Evolutionary conservation across 2,888 invertebrate genomes (phyloP).

Genomic region (Orchesella flavescens): DNA sequence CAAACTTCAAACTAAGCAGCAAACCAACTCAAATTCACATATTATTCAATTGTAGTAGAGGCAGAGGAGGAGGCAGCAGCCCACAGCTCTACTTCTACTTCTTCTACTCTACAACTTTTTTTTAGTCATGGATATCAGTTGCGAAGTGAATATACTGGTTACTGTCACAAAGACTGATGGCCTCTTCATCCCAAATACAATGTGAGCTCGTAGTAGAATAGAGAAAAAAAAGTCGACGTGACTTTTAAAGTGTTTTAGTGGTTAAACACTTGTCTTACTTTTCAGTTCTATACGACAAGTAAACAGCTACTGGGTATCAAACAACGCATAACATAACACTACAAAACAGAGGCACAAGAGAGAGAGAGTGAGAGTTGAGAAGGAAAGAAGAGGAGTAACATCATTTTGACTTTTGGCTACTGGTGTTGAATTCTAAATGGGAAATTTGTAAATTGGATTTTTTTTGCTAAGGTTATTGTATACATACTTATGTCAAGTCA

Average conservation of each 20-base stretch:
- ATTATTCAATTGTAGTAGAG: no score
- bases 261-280: constrained; percentile 35
- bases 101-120: not conserved
- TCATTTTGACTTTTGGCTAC: constrained; percentile 57
- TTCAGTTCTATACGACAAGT: constrained; percentile 3
- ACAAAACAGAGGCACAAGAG: no score
- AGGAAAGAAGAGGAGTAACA: no score
- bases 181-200: constrained; percentile 10
- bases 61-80: no score
- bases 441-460: constrained; percentile 49
- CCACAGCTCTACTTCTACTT: no score
- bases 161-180: constrained; percentile 59
- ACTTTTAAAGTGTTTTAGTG: constrained; percentile 56
- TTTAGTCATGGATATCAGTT: constrained; percentile 22
- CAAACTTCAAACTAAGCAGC: no score
- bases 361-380: no score
- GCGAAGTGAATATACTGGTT: constrained; percentile 50
- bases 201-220: not conserved
- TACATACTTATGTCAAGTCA: not conserved
- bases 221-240: constrained; percentile 42
- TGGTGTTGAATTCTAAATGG: constrained; percentile 58
- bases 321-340: no score
- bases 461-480: not conserved
- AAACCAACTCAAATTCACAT: no score
- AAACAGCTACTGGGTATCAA: constrained; percentile 15